These are phyloP conservation scores for Atethmia centrago DNA, from an alignment of 2,888 invertebrate species.

Conservation along the genomic window DNA sequence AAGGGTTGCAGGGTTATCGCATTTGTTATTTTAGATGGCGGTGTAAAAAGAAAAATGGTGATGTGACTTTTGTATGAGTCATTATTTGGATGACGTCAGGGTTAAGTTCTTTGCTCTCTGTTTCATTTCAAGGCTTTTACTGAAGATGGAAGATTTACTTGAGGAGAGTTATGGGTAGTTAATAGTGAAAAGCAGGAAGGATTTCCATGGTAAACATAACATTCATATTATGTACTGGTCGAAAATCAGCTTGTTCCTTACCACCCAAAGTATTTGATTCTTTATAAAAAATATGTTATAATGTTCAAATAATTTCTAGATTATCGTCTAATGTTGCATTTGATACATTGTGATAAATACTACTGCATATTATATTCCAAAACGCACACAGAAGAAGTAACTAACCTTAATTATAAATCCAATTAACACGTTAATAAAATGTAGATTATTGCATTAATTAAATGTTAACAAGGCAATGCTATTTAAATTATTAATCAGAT, in stretches of 20 bases:
- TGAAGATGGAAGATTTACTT: not conserved
- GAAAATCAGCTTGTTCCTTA: not conserved
- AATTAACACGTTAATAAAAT: conserved; percentile 44
- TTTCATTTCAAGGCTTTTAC: conserved; percentile 7
- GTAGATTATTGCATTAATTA: conserved; percentile 15
- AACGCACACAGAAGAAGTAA: conserved; percentile 19
- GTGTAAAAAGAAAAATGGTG: conserved; percentile 45
- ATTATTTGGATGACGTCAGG: conserved; percentile 28
- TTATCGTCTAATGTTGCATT: not conserved
- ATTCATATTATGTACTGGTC: not conserved
- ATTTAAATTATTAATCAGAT: conserved; percentile 15
- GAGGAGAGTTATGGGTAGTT: not conserved
- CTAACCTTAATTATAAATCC: conserved; percentile 38
- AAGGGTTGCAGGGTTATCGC: conserved; percentile 63
- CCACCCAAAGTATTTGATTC: not conserved
- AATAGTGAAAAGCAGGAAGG: not conserved
- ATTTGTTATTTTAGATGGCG: conserved; percentile 42
- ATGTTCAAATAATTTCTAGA: not conserved
- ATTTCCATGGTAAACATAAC: not conserved
- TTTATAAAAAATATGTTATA: not conserved
- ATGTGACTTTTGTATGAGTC: conserved; percentile 28
- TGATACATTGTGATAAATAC: not conserved
- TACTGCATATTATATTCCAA: conserved; percentile 2
- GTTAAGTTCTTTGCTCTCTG: conserved; percentile 13
- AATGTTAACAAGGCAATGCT: conserved; percentile 29